These are phyloP conservation scores for Trachelipus rathkii DNA, from an alignment of 1,140 invertebrate species.

Conservation along the genomic window DNA sequence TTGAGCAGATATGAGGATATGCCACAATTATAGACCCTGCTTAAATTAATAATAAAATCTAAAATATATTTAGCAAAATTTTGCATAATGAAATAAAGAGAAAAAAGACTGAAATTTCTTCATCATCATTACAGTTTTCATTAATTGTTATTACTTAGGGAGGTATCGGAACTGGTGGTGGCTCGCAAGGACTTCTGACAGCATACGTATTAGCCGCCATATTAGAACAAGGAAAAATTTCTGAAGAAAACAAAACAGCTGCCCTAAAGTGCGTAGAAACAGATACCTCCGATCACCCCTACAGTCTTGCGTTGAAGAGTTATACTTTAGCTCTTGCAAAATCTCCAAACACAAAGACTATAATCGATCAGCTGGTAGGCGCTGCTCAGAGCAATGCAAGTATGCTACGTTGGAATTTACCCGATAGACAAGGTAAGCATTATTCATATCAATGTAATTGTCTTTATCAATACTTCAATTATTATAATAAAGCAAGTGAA, in stretches of 20 bases:
- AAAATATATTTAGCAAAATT: conserved; percentile 6
- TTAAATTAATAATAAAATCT: background rate
- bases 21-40: too few relatives aligned
- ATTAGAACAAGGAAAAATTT: conserved; percentile 38
- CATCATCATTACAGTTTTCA: too few relatives aligned
- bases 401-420: too few relatives aligned
- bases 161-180: conserved; percentile 52
- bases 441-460: too few relatives aligned
- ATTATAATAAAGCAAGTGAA: too few relatives aligned
- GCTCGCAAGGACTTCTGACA: conserved; percentile 63
- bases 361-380: background rate
- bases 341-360: conserved; percentile 57
- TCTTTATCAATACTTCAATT: too few relatives aligned
- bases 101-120: too few relatives aligned
- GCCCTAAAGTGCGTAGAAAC: conserved; percentile 49
- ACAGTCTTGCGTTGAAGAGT: conserved; percentile 56
- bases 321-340: conserved; percentile 72
- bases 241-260: conserved; percentile 60
- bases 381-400: too few relatives aligned
- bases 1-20: too few relatives aligned
- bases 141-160: conserved; percentile 16
- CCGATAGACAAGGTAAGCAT: too few relatives aligned
- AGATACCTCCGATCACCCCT: background rate
- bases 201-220: conserved; percentile 58
- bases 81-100: background rate